These are phyloP conservation scores for Nerophis lumbriciformis DNA, from an alignment of 2,113 vertebrate genomes.

Conservation along the genomic window DNA sequence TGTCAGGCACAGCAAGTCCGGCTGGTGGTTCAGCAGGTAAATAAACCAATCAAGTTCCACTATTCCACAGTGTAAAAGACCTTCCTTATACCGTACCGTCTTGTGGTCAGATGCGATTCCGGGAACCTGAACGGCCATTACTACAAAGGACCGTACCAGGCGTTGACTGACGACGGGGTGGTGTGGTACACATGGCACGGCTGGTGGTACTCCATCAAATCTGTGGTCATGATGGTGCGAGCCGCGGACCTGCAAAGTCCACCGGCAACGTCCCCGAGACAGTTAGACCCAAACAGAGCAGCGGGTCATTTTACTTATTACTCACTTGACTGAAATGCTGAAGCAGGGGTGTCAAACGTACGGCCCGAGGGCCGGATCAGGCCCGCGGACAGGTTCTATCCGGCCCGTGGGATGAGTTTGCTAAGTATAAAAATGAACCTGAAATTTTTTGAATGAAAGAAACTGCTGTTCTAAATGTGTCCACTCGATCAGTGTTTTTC, in stretches of 20 bases:
- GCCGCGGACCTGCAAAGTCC: constrained; percentile 70
- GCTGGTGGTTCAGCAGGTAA: constrained; percentile 66
- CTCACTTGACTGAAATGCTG: neutral
- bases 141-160: constrained; percentile 73
- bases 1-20: constrained; percentile 46
- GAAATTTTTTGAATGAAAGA: no score
- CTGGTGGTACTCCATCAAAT: constrained; percentile 90
- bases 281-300: neutral
- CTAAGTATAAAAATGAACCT: no score
- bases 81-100: neutral
- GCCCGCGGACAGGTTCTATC: no score
- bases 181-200: constrained; percentile 90
- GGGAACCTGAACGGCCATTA: constrained; percentile 84
- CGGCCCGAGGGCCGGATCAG: neutral
- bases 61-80: no score
- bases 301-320: accelerated
- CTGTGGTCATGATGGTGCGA: constrained; percentile 86
- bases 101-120: constrained; percentile 80
- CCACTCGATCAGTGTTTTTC: no score
- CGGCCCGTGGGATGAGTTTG: no score
- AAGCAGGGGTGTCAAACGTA: no score
- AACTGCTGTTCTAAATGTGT: no score
- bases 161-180: constrained; percentile 74
- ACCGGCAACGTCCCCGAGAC: neutral
- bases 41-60: no score